Base-by-base conservation (phyloP, 2,113 vertebrate genomes). In the Hippocampus abdominalis region DNA sequence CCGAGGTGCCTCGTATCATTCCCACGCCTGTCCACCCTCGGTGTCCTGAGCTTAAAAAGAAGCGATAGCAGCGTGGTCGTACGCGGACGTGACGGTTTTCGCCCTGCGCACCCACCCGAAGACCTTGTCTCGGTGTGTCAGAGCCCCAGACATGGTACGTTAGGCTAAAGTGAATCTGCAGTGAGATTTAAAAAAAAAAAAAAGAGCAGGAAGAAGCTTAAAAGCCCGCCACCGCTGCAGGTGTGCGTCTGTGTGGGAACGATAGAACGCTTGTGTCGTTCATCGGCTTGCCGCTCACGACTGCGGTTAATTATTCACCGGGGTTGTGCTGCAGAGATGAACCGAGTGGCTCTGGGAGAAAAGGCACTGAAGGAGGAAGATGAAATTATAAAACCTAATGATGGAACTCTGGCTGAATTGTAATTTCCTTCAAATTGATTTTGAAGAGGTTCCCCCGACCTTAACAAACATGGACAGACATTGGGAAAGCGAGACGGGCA, bases 331-430 rank as follows among this genome's bases (percentile, higher is more conserved):
- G 84, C 86, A 77, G 75, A 89, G 89, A 90, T 86, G 85, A 89
- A 88, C 84, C 67, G 83, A 80, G 86, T 83, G 86, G 87, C 83
- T 86, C 69, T 79, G 83, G 87, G 87, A 88, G 86, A 84, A 84
- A 87, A 88, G 82, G 83, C 86, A 85, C 82, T 85, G 81, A 85
- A 91, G 87, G 82, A 86, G 84, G 83, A 88, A 87, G 87, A 89
- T 91, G 88, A 88, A 92, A 90, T 91, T 91, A 92, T 89, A 81
- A 89, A 88, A 89, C 82, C 86, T 86, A 89, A 91, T 90, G 90
- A 88, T 74, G 78, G 85, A 88, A 86, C 89, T 88, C 81, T 29
- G 82, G 81, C 82, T 83, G 89, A 89, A 91, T 91, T 86, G 84
- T 87, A 91, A 90, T 90, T 87, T 83, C 29, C 81, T 86, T 82